phyloP scores from a whole-genome alignment of 2,888 invertebrate genomes.

The Alviniconcha strummeri region DNA sequence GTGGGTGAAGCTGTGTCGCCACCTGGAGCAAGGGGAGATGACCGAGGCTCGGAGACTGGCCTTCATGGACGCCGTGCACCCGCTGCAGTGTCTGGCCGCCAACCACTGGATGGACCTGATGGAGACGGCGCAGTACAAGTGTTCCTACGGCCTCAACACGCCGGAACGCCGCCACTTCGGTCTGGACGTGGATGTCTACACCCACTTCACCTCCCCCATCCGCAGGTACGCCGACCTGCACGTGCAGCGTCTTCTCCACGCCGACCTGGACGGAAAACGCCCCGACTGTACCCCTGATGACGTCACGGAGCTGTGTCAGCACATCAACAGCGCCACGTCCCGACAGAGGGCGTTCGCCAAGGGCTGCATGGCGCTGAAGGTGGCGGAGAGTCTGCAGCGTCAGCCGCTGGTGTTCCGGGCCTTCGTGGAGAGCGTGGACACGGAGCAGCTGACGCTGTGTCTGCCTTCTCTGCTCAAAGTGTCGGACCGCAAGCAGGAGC shows the following conservation, averaged over 20 bases:
- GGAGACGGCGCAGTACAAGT: constrained; percentile 46
- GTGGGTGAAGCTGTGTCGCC: constrained; percentile 36
- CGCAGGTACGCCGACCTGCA: constrained; percentile 49
- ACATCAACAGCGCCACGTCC: constrained; percentile 44
- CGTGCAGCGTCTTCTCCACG: constrained; percentile 50
- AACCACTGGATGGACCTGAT: constrained; percentile 47
- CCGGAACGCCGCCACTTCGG: constrained; percentile 47
- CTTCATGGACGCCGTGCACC: constrained; percentile 46
- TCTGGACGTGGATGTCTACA: constrained; percentile 46
- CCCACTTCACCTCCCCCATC: constrained; percentile 54
- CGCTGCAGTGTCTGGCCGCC: constrained; percentile 42
- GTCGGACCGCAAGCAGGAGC: constrained; percentile 36
- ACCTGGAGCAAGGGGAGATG: constrained; percentile 28
- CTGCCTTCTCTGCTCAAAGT: constrained; percentile 45
- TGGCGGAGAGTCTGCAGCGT: constrained; percentile 43
- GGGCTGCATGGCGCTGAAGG: constrained; percentile 41
- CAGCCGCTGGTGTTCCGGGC: constrained; percentile 43
- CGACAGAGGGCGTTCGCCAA: constrained; percentile 47
- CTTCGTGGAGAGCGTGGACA: constrained; percentile 44
- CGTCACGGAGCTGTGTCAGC: constrained; percentile 45
- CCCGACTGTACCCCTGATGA: constrained; percentile 42
- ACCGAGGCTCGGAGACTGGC: constrained; percentile 33
- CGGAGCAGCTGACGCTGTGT: constrained; percentile 42
- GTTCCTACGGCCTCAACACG: constrained; percentile 32
- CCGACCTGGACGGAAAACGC: constrained; percentile 27